A percentile compares a stretch with the other conserved stretches of the same genome.
Conservation (phyloP, 2,888 invertebrate genomes). For the Serrognathus titanus region DNA sequence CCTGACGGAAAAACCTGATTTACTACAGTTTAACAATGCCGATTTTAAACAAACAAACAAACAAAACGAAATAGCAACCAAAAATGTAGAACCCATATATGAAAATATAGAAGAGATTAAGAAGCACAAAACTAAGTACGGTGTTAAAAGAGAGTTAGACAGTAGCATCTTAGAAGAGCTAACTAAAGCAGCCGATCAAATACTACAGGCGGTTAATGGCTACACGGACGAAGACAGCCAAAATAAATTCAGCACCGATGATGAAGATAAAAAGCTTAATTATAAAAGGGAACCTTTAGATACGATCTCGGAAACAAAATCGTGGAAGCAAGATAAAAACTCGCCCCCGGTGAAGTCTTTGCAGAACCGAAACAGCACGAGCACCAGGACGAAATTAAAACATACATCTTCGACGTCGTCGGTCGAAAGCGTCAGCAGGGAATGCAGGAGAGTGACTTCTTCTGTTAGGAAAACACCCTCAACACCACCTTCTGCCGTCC, state of each 20-base stretch:
- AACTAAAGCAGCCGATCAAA: conserved; percentile 58
- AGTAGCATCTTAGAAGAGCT: conserved; percentile 54
- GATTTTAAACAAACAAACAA: conserved; percentile 14
- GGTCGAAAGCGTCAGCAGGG: conserved; percentile 40
- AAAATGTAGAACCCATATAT: conserved; percentile 36
- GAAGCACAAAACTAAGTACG: conserved; percentile 28
- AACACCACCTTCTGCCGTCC: conserved; percentile 13
- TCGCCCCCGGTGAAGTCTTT: conserved; percentile 25
- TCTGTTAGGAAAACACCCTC: background rate
- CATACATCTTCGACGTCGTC: conserved; percentile 47
- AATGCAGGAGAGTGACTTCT: conserved; percentile 11
- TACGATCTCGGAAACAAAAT: conserved; percentile 48
- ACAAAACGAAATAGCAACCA: conserved; percentile 22
- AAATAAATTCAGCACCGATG: conserved; percentile 37
- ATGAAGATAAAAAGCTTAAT: conserved; percentile 31
- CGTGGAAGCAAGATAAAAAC: conserved; percentile 37
- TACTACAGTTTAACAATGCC: conserved; percentile 33
- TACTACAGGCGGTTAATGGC: conserved; percentile 55
- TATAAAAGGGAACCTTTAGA: conserved; percentile 35
- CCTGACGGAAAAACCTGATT: conserved; percentile 39
- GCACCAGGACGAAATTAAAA: conserved; percentile 34
- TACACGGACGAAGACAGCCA: conserved; percentile 52
- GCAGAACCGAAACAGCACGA: conserved; percentile 16
- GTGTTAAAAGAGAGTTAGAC: conserved; percentile 37
- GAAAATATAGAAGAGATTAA: conserved; percentile 39